Evolutionary conservation across 2,797 vertebrate species (phyloP).

Genomic region (Etheostoma perlongum): DNA sequence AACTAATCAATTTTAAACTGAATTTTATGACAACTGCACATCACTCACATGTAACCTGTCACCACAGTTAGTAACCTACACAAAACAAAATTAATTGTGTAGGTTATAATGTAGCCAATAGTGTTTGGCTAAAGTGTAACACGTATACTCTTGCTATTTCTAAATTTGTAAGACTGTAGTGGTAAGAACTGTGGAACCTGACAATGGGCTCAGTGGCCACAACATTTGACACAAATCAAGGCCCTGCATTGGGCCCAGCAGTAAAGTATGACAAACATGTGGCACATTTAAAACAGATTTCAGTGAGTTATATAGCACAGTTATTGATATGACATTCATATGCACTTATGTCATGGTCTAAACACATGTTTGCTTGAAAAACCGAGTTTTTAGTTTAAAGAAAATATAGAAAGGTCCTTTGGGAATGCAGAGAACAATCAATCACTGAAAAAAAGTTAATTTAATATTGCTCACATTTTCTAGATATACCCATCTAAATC

Average conservation of each 20-base stretch:
- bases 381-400: conserved; percentile 19
- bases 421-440: conserved; percentile 37
- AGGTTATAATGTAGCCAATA: neutral
- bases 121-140: neutral
- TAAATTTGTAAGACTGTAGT: neutral
- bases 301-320: conserved; percentile 12
- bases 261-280: neutral
- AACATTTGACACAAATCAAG: conserved; percentile 1
- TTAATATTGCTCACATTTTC: conserved; percentile 83
- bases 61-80: neutral
- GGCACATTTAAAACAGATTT: neutral
- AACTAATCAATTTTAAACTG: neutral
- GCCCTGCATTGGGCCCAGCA: too few species aligned
- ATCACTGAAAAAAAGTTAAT: conserved; percentile 23
- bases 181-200: neutral
- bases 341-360: conserved; percentile 33
- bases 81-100: neutral
- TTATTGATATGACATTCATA: conserved; percentile 23
- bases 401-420: conserved; percentile 17
- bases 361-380: conserved; percentile 20
- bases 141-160: neutral
- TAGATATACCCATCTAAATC: conserved; percentile 85
- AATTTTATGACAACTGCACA: neutral
- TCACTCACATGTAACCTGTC: neutral
- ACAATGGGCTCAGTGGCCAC: neutral